Percentiles rank a stretch among this genome's conserved stretches.
These are phyloP conservation scores for Dasyornis broadbenti DNA, from an alignment of 2,113 vertebrate genomes.

Conservation along the genomic window DNA sequence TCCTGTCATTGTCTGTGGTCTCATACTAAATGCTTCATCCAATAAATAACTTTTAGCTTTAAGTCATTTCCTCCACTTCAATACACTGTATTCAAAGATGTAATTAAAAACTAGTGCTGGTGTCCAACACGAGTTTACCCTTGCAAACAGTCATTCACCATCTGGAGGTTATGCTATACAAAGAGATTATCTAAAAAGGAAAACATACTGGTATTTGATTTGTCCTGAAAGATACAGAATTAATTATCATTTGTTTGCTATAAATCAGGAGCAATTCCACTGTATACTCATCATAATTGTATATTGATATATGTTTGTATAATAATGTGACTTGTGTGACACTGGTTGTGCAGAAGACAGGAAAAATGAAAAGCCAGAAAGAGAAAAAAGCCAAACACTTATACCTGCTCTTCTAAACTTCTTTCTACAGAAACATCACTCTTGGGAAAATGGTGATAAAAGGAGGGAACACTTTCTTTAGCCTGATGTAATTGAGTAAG, in stretches of 20 bases:
- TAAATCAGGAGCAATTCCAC: not conserved
- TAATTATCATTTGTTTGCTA: not conserved
- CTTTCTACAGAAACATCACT: not conserved
- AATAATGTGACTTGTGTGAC: not conserved
- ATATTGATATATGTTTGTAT: not conserved
- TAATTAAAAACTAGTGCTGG: conserved; percentile 29
- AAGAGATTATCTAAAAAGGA: not conserved
- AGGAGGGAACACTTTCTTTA: not conserved
- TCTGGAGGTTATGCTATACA: not conserved
- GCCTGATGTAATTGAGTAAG: not conserved
- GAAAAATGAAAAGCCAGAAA: not conserved
- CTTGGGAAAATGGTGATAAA: not conserved
- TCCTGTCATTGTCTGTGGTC: conserved; percentile 21
- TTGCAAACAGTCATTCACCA: not conserved
- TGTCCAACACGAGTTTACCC: not conserved
- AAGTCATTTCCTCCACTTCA: conserved; percentile 42
- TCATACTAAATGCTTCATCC: conserved; percentile 5
- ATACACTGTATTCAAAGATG: not conserved
- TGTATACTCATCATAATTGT: not conserved
- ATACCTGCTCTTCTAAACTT: not conserved
- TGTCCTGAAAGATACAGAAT: not conserved
- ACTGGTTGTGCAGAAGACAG: not conserved
- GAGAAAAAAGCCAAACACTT: accelerated
- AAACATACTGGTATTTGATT: not conserved
- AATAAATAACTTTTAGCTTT: conserved; percentile 27